Conservation (phyloP, 1,140 invertebrate species). For the Cyphomyrmex costatus region DNA sequence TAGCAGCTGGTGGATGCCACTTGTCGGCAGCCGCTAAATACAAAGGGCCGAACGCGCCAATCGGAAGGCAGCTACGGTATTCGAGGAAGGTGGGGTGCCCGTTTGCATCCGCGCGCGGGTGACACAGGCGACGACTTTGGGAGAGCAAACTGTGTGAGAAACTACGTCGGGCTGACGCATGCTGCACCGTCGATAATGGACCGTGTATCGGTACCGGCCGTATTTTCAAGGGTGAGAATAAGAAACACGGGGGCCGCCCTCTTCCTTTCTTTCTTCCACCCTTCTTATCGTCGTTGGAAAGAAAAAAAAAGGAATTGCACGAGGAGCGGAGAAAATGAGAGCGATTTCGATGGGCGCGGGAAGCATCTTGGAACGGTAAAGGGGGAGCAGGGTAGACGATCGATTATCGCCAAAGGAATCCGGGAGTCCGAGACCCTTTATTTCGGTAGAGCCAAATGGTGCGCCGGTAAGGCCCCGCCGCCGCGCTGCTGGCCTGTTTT, state of each 20-base stretch:
- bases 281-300: no score
- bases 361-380: background rate
- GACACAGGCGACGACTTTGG: slow-evolving; percentile 77
- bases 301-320: background rate
- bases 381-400: background rate
- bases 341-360: background rate
- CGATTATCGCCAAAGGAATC: slow-evolving; percentile 33
- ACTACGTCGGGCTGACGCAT: slow-evolving; percentile 63
- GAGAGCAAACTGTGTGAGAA: slow-evolving; percentile 67
- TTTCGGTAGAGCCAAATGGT: slow-evolving; percentile 9
- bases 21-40: background rate
- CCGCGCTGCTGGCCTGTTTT: background rate
- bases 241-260: background rate
- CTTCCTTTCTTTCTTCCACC: no score
- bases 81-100: slow-evolving; percentile 31
- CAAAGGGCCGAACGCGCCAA: slow-evolving; percentile 22
- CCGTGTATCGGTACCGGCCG: slow-evolving; percentile 56
- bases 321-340: background rate
- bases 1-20: slow-evolving; percentile 80
- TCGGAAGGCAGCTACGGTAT: slow-evolving; percentile 43
- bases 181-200: slow-evolving; percentile 79
- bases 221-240: slow-evolving; percentile 20
- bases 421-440: slow-evolving; percentile 34
- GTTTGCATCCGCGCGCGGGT: slow-evolving; percentile 59
- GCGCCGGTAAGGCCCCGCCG: background rate